Evolutionary conservation across 2,797 vertebrate species (phyloP).

Genomic region (Clarias fuscus): DNA sequence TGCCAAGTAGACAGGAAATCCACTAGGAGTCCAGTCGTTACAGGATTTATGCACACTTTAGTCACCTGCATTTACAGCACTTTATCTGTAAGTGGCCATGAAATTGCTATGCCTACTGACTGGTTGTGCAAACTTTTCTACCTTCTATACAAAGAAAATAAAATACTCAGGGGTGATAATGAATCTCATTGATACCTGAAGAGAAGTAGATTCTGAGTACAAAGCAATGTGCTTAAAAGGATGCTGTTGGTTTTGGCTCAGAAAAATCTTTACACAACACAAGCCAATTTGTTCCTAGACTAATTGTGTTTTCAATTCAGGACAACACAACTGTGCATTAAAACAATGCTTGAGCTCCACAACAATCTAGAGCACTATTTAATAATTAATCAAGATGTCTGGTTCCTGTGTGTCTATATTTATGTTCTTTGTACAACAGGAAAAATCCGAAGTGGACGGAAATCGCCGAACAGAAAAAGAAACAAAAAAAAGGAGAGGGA

Average conservation of each 20-base stretch:
- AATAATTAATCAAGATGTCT: slow-evolving; percentile 20
- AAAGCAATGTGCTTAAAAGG: not conserved
- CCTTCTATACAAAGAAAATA: not conserved
- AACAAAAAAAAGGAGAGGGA: slow-evolving; percentile 23
- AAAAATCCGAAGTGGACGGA: slow-evolving; percentile 60
- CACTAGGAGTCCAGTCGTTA: not conserved
- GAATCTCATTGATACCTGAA: not conserved
- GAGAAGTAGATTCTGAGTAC: not conserved
- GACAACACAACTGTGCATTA: not conserved
- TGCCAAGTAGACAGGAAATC: not conserved
- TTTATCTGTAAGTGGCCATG: not conserved
- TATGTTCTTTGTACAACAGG: slow-evolving; percentile 47
- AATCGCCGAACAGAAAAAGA: slow-evolving; percentile 55
- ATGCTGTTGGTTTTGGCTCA: not conserved
- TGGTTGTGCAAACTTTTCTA: not conserved
- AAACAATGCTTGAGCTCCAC: not conserved
- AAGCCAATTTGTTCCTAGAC: not conserved
- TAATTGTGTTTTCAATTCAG: not conserved
- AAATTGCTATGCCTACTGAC: not conserved
- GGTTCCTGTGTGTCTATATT: slow-evolving; percentile 31
- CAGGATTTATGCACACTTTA: not conserved
- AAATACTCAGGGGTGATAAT: not conserved
- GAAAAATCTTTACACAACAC: not conserved
- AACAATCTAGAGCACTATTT: not conserved
- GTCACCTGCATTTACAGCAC: not conserved